Conservation (phyloP, 92 coral and sea anemone species). For the Umimayanthus chanpuru region DNA sequence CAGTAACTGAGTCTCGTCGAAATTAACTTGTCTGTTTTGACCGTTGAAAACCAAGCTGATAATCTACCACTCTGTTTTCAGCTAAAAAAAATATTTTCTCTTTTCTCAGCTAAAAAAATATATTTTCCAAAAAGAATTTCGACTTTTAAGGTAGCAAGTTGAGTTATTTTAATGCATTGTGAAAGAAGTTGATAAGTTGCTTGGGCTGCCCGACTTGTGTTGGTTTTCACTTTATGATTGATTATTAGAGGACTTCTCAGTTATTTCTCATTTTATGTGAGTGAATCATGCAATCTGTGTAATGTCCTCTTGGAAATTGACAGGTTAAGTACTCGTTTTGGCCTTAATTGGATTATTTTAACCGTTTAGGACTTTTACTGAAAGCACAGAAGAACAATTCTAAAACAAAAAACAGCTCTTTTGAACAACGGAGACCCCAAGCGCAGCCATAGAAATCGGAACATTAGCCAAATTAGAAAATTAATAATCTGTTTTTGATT, state of each 20-base stretch:
- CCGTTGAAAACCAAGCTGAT: background rate
- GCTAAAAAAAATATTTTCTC: background rate
- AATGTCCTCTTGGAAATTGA: background rate
- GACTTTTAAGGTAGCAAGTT: background rate
- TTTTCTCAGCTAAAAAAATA: too few species aligned
- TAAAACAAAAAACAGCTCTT: background rate
- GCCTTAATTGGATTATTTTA: background rate
- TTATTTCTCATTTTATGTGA: background rate
- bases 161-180: background rate
- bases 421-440: background rate
- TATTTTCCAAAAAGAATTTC: background rate
- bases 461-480: conserved; percentile 8
- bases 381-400: background rate
- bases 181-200: background rate
- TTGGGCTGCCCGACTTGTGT: background rate
- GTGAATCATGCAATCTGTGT: background rate
- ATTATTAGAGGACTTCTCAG: background rate
- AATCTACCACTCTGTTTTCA: background rate
- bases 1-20: background rate
- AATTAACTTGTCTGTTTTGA: background rate
- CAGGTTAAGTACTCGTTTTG: background rate
- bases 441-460: background rate
- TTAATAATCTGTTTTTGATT: background rate
- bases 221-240: background rate
- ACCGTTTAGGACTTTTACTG: conserved; percentile 5